Conservation (phyloP, 2,888 invertebrate genomes). For the Resseliella maxima region DNA sequence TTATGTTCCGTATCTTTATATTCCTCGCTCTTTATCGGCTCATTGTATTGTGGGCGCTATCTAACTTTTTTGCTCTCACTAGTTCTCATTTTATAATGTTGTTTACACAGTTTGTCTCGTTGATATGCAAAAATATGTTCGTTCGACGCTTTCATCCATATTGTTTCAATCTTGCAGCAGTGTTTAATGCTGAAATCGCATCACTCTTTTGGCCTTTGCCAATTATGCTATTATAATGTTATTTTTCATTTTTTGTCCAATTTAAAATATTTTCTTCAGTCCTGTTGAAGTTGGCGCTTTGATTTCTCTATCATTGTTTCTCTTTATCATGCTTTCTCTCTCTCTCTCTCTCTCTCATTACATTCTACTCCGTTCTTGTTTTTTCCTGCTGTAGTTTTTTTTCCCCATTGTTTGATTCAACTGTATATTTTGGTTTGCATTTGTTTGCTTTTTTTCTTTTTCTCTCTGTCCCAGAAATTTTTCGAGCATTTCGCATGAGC, state of each 20-base stretch:
- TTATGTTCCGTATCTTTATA: too few relatives aligned
- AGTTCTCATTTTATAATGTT: too few relatives aligned
- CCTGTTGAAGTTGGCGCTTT: neutral
- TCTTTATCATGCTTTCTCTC: neutral
- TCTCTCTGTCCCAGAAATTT: neutral
- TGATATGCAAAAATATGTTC: neutral
- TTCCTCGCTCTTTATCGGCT: too few relatives aligned
- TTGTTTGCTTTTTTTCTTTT: neutral
- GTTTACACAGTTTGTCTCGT: too few relatives aligned
- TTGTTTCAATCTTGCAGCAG: neutral
- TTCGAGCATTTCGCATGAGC: neutral
- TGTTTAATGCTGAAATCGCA: neutral
- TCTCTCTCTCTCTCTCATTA: slow-evolving; percentile 26
- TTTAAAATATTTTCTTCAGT: neutral
- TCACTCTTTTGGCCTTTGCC: neutral
- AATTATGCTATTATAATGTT: slow-evolving; percentile 10
- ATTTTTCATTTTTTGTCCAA: neutral
- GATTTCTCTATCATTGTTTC: neutral
- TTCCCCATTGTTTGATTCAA: too few relatives aligned
- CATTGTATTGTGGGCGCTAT: too few relatives aligned
- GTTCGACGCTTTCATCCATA: neutral
- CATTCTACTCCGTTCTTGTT: neutral
- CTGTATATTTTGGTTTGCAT: too few relatives aligned
- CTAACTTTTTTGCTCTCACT: neutral
- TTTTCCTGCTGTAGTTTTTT: neutral